Evolutionary conservation across 2,113 vertebrate genomes (phyloP).

Genomic region (Syrrhaptes paradoxus): DNA sequence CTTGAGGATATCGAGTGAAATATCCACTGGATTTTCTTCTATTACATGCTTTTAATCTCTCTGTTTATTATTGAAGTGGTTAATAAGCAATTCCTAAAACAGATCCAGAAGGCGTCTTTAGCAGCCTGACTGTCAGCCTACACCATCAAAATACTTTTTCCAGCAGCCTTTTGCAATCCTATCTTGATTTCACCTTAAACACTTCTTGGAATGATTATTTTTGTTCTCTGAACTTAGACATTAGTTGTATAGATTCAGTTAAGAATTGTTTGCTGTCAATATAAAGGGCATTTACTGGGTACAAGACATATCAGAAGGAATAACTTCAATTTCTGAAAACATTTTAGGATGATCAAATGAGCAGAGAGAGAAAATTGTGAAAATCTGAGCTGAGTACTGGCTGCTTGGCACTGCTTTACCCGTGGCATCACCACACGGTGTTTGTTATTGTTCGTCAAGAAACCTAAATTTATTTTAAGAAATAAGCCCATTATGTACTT

Average conservation of each 20-base stretch:
- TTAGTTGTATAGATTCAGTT: conserved; percentile 50
- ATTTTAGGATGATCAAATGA: conserved; percentile 62
- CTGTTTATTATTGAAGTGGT: conserved; percentile 70
- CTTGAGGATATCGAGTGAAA: conserved; percentile 45
- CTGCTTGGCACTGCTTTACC: background rate
- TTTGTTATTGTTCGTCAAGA: background rate
- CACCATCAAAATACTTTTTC: conserved; percentile 45
- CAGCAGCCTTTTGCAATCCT: conserved; percentile 43
- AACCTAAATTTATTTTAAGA: conserved; percentile 38
- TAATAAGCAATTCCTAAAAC: conserved; percentile 65
- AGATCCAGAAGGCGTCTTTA: conserved; percentile 56
- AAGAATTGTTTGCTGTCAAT: conserved; percentile 61
- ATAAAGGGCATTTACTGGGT: conserved; percentile 74
- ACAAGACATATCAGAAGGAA: conserved; percentile 52
- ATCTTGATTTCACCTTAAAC: conserved; percentile 61
- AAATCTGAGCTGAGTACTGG: background rate
- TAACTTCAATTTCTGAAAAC: conserved; percentile 61
- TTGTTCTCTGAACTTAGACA: conserved; percentile 53
- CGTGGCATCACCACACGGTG: background rate
- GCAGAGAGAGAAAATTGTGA: background rate
- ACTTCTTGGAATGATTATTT: conserved; percentile 71
- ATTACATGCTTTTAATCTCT: conserved; percentile 54
- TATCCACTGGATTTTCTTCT: conserved; percentile 61
- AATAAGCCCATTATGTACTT: conserved; percentile 5
- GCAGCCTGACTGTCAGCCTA: conserved; percentile 43